Base-by-base conservation (phyloP, 1,140 invertebrate species). In the Drosophila bifasciata region DNA sequence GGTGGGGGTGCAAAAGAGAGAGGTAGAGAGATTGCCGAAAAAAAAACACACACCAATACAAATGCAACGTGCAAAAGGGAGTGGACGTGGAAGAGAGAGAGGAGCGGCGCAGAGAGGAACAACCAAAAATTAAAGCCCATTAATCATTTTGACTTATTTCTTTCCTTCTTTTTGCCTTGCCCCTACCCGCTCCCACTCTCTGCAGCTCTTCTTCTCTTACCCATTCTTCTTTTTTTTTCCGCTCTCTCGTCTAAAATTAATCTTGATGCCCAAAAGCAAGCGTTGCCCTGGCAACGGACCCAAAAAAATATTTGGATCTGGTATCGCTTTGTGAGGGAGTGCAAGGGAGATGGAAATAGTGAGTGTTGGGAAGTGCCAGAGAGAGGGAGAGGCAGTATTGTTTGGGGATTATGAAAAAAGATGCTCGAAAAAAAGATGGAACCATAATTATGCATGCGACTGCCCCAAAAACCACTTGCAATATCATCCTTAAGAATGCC, bases 121-220 rank as follows among this genome's bases (percentile, higher is more conserved):
- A 76, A 88, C 81, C 81, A 88, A 88, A 88, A 88, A 88, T 83
- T 89, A 89, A 88, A 59, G 71, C 52, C 88, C 88, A 90, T 90
- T 90, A 90, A 90, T 90, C 88, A 90, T 90, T 76, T 90, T 90
- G 88, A 90, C 88, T 89, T 88, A 89, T 88, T 90, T 84, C 77
- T 81, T 89, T 90, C 73, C 86, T 86, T 83, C 81, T 89, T 72
- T 60, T 36, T 36, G 32, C 32, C 32, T 9, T 32, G 0, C 28
- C 28, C 28, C 28, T 32, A n/a, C n/a, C n/a, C 8, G 8, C 28
- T 9, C 2, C 28, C 28, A 7, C 25, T 28, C 25, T 50, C 25
- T 50, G 21, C 21, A 11, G 23, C 15, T 49, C 5, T 50, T 51
- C 17, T 19, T 51, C 9, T 13, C 1, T 50, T 28, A 32, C 15